A percentile compares a stretch with the other conserved stretches of the same genome.
These are phyloP conservation scores for Listronotus oregonensis DNA, from an alignment of 1,140 invertebrate genomes.

Conservation along the genomic window DNA sequence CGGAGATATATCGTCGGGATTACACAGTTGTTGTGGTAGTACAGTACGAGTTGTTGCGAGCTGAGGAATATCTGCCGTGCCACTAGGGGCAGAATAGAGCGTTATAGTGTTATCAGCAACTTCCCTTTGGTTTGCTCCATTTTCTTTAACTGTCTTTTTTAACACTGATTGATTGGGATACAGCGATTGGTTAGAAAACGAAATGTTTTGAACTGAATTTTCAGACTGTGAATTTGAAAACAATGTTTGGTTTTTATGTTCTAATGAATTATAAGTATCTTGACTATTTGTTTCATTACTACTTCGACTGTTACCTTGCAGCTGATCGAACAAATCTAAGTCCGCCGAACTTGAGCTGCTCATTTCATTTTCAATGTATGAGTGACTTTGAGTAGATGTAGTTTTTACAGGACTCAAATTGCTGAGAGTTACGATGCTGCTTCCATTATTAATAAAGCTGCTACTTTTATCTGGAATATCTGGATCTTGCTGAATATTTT, in stretches of 20 bases:
- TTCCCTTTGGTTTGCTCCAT: not conserved
- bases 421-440: not conserved
- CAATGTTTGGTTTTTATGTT: not conserved
- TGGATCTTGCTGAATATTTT: too few species aligned
- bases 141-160: not conserved
- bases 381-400: conserved; percentile 11
- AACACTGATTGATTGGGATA: not conserved
- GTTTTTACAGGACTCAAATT: conserved; percentile 12
- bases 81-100: conserved; percentile 18
- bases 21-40: not conserved
- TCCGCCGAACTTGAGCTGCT: conserved; percentile 4
- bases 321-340: conserved; percentile 18
- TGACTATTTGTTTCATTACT: not conserved
- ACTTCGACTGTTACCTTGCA: conserved; percentile 23
- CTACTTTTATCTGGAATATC: too few species aligned
- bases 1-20: conserved; percentile 24
- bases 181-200: not conserved
- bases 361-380: not conserved
- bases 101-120: conserved; percentile 25
- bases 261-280: not conserved
- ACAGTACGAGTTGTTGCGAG: conserved; percentile 9
- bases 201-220: not conserved
- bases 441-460: not conserved
- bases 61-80: not conserved
- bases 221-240: not conserved